Conservation (phyloP, 2,113 vertebrate genomes). For the Pimephales promelas region DNA sequence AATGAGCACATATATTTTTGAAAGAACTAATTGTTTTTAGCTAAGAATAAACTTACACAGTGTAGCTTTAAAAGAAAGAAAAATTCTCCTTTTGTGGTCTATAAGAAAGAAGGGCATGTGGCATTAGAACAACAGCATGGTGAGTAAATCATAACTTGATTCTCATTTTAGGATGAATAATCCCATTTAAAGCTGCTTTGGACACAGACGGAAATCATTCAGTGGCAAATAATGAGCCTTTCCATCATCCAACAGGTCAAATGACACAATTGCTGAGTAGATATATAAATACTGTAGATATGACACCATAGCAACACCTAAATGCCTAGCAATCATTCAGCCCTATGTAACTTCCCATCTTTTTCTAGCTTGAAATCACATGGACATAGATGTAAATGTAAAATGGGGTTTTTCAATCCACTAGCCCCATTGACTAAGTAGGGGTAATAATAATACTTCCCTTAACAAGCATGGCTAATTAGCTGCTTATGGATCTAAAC, state of each 20-base stretch:
- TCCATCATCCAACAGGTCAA: neutral
- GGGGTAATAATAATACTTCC: neutral
- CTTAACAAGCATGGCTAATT: neutral
- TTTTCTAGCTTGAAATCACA: too few species aligned
- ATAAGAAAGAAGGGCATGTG: too few species aligned
- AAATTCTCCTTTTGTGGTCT: too few species aligned
- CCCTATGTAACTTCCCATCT: neutral
- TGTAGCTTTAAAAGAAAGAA: too few species aligned
- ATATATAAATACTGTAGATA: neutral
- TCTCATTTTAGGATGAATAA: too few species aligned
- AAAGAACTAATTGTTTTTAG: too few species aligned
- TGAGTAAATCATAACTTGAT: too few species aligned
- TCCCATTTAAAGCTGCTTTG: neutral
- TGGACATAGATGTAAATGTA: too few species aligned
- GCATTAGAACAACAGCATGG: too few species aligned
- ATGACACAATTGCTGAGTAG: neutral
- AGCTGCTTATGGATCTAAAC: neutral
- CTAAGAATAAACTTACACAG: too few species aligned
- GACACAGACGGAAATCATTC: neutral
- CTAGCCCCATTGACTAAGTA: neutral
- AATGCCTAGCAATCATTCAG: neutral
- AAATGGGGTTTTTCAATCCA: too few species aligned
- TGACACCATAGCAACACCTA: neutral
- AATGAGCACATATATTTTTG: too few species aligned
- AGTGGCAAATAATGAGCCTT: neutral